Percentiles rank a stretch among this genome's conserved stretches.
phyloP scores from a whole-genome alignment of 2,113 vertebrate genomes.

The Lanius ludovicianus region DNA sequence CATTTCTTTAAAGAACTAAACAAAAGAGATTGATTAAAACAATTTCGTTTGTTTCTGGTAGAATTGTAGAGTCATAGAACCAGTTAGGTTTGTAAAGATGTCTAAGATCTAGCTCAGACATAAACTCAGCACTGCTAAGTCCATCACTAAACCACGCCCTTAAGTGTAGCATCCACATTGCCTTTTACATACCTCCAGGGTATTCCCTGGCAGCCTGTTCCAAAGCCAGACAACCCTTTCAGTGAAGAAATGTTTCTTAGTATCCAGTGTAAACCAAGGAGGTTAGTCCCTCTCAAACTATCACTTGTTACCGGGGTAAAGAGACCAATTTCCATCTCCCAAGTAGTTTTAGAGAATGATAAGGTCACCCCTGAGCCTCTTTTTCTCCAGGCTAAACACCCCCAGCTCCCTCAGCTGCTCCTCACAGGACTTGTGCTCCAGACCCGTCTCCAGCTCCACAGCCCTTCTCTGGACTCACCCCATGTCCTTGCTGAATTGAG shows the following conservation, averaged over 20 bases:
- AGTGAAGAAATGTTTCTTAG: background rate
- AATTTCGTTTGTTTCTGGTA: background rate
- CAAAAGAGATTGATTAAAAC: background rate
- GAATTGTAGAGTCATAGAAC: background rate
- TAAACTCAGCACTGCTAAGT: background rate
- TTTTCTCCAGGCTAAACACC: background rate
- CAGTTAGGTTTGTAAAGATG: background rate
- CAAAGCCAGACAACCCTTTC: background rate
- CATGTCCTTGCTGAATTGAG: background rate
- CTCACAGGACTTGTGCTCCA: background rate
- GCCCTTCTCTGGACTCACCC: background rate
- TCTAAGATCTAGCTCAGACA: background rate
- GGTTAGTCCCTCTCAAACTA: background rate
- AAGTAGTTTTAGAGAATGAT: background rate
- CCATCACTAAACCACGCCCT: background rate
- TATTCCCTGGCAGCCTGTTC: background rate
- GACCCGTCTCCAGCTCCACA: fast-evolving
- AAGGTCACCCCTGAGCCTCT: background rate
- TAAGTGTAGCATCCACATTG: background rate
- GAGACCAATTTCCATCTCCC: background rate
- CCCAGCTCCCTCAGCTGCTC: background rate
- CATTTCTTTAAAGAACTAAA: background rate
- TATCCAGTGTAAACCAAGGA: background rate
- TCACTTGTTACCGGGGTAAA: background rate
- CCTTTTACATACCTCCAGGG: background rate